These are phyloP conservation scores for Tachycineta bicolor DNA, from an alignment of 2,113 vertebrate genomes.

Conservation along the genomic window DNA sequence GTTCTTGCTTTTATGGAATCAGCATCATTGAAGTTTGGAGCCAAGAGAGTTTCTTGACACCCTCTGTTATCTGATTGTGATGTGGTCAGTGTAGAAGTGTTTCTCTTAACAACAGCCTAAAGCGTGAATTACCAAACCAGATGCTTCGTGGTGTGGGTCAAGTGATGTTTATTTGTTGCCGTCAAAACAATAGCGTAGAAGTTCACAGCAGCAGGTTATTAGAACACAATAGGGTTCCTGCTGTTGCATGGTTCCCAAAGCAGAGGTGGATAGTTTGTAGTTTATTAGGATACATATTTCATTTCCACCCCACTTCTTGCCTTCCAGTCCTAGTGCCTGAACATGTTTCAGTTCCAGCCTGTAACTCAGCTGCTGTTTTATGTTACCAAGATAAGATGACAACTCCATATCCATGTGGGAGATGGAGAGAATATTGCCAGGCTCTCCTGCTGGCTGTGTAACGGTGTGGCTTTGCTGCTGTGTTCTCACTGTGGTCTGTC, in stretches of 20 bases:
- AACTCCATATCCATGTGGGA: not conserved
- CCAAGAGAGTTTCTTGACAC: not conserved
- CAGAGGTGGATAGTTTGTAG: not conserved
- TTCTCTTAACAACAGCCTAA: not conserved
- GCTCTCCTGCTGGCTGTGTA: not conserved
- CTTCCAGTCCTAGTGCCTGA: not conserved
- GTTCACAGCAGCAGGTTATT: not conserved
- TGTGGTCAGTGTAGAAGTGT: not conserved
- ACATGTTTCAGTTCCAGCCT: not conserved
- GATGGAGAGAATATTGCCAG: not conserved
- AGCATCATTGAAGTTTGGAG: not conserved
- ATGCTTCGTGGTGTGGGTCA: not conserved
- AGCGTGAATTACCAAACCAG: not conserved
- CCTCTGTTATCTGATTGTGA: not conserved
- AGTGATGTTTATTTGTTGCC: not conserved
- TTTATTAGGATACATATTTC: not conserved
- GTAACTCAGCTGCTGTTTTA: not conserved
- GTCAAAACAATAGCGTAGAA: not conserved
- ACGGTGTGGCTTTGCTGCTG: not conserved
- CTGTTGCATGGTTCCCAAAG: not conserved
- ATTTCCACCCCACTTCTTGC: rapidly evolving
- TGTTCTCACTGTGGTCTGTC: not conserved
- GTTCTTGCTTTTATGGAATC: no score
- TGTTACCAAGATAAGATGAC: rapidly evolving
- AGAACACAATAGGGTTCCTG: not conserved